Evolutionary conservation across 2,888 invertebrate genomes (phyloP), one percentile per base, ranked within the genome.

Genomic region (Parnassius orleans): DNA sequence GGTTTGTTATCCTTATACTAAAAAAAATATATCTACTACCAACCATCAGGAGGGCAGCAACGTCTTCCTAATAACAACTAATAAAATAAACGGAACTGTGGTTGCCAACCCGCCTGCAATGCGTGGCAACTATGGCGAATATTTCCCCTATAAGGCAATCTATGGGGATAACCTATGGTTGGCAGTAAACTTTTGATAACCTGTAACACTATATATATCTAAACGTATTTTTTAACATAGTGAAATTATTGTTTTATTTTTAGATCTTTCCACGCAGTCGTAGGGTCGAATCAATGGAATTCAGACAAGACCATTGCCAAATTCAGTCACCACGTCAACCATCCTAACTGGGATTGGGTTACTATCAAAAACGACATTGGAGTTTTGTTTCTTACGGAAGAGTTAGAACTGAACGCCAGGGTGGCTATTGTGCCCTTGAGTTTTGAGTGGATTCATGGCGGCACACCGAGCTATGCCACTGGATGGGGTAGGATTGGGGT

Each of bases 401-500:
- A 58, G 0, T 33, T 83, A 2, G 10, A n/a, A 11, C n/a, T 73
- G 3, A 65, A 53, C 41, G 33, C 66, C 0, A 61, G 15, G 5
- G 68, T 78, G 1, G 63, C 62, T 0, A 10, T 61, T 1, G 68
- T 76, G 0, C 51, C 68, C 0, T 10, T 80, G 15, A 70, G 64
- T 42, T 71, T 62, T 11, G 55, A 72, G 0, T 61, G 56, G 51
- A 56, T 77, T 0, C 67, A 43, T 1, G 73, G 66, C 5, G 70
- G 65, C 0, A 69, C 63, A 11, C 9, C 63, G 1, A 53, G 69
- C 19, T 70, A 43, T 48, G 77, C 77, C 9, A 74, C 78, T 3
- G 82, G 81, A n/a, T 83, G 80, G 79, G 82, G 81, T 9, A 59
- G 55, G 24, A 48, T 67, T 7, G 64, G 14, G 68, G 79, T 76